Base-by-base conservation (phyloP, 2,888 invertebrate species). In the Trachelus troglodyta region DNA sequence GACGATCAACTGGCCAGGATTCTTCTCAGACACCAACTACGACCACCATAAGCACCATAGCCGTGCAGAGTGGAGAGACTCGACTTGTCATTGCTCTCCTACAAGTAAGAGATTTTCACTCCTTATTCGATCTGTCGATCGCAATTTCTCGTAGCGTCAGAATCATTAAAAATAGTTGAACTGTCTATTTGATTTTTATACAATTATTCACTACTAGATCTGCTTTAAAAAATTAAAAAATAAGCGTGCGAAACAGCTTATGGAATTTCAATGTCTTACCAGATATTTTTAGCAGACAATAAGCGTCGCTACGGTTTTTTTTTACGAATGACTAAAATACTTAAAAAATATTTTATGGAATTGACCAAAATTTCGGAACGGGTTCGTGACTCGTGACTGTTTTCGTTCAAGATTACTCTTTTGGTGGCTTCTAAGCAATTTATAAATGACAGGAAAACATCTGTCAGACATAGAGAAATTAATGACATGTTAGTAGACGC, bases 31-130 rank as follows among this genome's bases (percentile, higher is more conserved):
- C 79, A 35, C 89, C 93, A 76, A 93, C 94, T 85, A 95, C 96
- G 77, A 97, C 97, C 80, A 97, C 97, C 85, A 96, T 98, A 88
- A 97, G 97, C 92, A 97, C 98, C 79, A 97, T 98, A 85, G 97
- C 97, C 75, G 96, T 98, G 81, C 96, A 97, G 91, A 96, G 97
- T 89, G 97, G 97, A 83, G 94, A 95, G 86, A 96, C 97, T 74
- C 95, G 96, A 91, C 95, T 98, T 89, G 96, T 98, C 88, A 96
- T 98, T 88, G 97, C 97, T 82, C 93, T 98, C 83, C 93, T 98
- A 85, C 96, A 97, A 94, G 97, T 97, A 95, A 92, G 95, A 91
- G 40, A 69, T n/a, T 34, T 56, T 56, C 56, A 23, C 71, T 71
- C 71, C 71, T 71, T 30, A 56, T 56, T 56, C 56, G 56, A 40